A percentile compares a stretch with the other conserved stretches of the same genome.
These are phyloP conservation scores for Bothrops jararaca DNA, from an alignment of 2,113 vertebrate genomes.

Conservation along the genomic window DNA sequence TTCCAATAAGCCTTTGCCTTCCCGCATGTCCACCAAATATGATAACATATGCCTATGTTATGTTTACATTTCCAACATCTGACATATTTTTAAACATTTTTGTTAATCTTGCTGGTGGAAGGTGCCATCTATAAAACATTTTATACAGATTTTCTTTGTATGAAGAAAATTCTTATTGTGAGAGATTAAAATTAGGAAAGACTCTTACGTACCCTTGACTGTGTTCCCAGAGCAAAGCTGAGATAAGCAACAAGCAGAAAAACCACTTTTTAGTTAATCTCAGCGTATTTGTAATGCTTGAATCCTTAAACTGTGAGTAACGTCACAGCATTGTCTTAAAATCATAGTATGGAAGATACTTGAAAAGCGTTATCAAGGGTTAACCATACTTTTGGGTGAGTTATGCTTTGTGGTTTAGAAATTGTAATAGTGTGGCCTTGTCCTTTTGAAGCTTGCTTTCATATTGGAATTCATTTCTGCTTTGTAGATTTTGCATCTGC, in stretches of 20 bases:
- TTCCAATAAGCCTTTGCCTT: too few relatives aligned
- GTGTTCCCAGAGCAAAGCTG: not conserved
- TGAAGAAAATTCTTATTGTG: too few relatives aligned
- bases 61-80: too few relatives aligned
- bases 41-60: too few relatives aligned
- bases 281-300: not conserved
- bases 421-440: not conserved
- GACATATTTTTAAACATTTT: too few relatives aligned
- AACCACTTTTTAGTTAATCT: not conserved
- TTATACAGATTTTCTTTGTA: too few relatives aligned
- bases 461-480: conserved; percentile 37
- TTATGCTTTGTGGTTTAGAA: not conserved
- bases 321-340: not conserved
- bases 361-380: not conserved
- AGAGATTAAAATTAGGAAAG: not conserved
- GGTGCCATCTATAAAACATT: too few relatives aligned
- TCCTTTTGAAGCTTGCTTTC: conserved; percentile 31
- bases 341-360: not conserved
- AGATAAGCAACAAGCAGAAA: not conserved
- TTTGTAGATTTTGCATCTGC: conserved; percentile 20
- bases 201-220: not conserved
- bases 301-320: not conserved
- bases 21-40: too few relatives aligned
- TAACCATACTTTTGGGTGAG: not conserved
- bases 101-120: too few relatives aligned